Evolutionary conservation across 2,113 vertebrate species (phyloP).

Genomic region (Pontoporia blainvillei): DNA sequence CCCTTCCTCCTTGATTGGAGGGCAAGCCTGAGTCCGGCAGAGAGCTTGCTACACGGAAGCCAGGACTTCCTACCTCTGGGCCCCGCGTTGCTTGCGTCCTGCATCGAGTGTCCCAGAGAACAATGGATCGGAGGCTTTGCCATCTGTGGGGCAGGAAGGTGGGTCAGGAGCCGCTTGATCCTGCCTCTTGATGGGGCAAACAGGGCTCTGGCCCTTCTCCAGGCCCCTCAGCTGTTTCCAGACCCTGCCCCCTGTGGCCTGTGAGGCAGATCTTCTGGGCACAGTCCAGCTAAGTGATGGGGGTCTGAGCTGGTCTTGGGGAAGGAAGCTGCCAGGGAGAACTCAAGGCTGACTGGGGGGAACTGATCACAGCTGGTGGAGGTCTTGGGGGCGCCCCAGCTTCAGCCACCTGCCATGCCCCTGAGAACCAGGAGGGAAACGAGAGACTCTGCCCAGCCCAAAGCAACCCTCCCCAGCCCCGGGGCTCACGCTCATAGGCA

Average conservation of each 20-base stretch:
- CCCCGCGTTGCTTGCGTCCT: background rate
- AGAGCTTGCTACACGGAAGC: background rate
- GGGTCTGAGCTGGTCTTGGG: background rate
- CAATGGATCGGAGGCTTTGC: conserved; percentile 39
- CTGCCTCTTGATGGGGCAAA: background rate
- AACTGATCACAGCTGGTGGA: background rate
- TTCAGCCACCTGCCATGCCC: background rate
- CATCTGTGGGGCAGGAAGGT: conserved; percentile 49
- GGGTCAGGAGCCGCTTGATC: background rate
- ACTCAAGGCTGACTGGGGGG: background rate
- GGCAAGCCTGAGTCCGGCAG: conserved; percentile 22
- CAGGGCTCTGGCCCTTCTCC: background rate
- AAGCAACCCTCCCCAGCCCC: background rate
- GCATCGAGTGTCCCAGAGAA: conserved; percentile 25
- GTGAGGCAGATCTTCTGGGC: background rate
- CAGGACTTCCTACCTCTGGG: conserved; percentile 45
- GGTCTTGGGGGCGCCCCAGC: background rate
- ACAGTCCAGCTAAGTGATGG: background rate
- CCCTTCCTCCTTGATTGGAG: background rate
- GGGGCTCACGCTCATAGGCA: rapidly evolving
- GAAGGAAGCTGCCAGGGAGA: background rate
- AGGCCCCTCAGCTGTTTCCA: background rate
- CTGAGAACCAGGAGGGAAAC: background rate
- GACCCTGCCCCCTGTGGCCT: background rate
- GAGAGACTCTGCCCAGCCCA: background rate